phyloP scores from a whole-genome alignment of 1,140 invertebrate genomes.

The Drosophila elegans region DNA sequence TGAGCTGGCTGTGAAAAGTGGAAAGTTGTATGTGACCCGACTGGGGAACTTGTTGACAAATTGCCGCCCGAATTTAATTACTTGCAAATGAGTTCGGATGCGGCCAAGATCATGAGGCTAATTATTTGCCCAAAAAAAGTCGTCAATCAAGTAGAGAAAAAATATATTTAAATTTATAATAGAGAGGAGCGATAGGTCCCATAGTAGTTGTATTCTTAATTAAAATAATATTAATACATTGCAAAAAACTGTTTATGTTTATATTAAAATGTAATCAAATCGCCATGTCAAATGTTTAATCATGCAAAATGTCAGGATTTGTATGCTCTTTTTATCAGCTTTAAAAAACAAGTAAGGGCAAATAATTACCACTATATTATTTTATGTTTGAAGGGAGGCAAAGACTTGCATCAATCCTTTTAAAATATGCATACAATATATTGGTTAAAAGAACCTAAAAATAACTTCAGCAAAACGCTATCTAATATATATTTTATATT shows the following conservation, averaged over 20 bases:
- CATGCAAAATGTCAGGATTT: no score
- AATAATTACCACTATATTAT: no score
- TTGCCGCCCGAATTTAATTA: slow-evolving; percentile 65
- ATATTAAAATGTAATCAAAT: background rate
- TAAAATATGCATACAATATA: no score
- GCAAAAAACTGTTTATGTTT: background rate
- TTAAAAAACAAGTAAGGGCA: no score
- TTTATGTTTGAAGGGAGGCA: no score
- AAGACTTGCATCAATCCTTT: no score
- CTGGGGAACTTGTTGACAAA: slow-evolving; percentile 57
- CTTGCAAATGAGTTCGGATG: slow-evolving; percentile 61
- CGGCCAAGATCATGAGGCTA: slow-evolving; percentile 54
- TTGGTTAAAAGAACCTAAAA: no score
- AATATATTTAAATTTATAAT: background rate
- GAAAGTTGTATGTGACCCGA: slow-evolving; percentile 65
- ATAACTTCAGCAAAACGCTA: no score
- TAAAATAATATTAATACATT: background rate
- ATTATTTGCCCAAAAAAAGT: slow-evolving; percentile 30
- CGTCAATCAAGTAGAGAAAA: slow-evolving; percentile 2
- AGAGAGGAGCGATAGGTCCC: no score
- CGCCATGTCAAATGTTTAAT: no score
- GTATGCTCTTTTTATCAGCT: no score
- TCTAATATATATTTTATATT: no score
- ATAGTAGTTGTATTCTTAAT: background rate
- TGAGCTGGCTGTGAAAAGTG: slow-evolving; percentile 47